Conservation (phyloP, 2,113 vertebrate genomes). For the Candoia aspera region DNA sequence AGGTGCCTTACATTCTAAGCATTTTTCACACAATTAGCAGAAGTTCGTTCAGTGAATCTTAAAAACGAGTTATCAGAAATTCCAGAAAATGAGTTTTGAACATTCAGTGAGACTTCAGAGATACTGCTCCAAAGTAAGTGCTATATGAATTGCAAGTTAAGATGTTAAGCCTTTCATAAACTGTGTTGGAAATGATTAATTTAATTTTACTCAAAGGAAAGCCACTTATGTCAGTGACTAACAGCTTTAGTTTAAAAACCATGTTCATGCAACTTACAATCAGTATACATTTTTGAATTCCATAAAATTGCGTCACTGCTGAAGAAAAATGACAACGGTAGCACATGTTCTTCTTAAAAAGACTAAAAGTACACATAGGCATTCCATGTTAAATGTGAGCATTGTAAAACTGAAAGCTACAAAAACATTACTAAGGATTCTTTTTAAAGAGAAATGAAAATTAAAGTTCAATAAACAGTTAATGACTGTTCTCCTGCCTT, state of each 20-base stretch:
- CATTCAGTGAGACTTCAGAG: not conserved
- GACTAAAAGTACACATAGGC: conserved; percentile 13
- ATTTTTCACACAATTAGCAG: not conserved
- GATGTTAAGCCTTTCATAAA: not conserved
- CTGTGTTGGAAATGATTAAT: not conserved
- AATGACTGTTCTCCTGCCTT: not conserved
- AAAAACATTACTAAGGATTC: not conserved
- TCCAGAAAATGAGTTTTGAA: not conserved
- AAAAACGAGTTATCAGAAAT: not conserved
- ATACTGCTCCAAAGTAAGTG: not conserved
- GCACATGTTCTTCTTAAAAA: not conserved
- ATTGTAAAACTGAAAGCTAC: conserved; percentile 32
- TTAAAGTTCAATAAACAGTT: not conserved
- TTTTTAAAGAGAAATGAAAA: not conserved
- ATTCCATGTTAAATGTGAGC: conserved; percentile 29
- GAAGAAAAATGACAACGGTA: conserved; percentile 31
- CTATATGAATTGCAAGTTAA: conserved; percentile 3
- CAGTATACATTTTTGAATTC: conserved; percentile 30
- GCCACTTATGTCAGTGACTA: conserved; percentile 39
- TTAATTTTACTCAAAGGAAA: not conserved
- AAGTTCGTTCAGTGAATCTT: not conserved
- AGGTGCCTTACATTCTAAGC: not conserved
- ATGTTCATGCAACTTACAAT: conserved; percentile 22
- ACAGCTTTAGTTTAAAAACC: conserved; percentile 35
- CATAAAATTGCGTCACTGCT: not conserved